A percentile compares a stretch with the other conserved stretches of the same genome.
phyloP scores from a whole-genome alignment of 2,113 vertebrate species.

The Pollachius pollachius region DNA sequence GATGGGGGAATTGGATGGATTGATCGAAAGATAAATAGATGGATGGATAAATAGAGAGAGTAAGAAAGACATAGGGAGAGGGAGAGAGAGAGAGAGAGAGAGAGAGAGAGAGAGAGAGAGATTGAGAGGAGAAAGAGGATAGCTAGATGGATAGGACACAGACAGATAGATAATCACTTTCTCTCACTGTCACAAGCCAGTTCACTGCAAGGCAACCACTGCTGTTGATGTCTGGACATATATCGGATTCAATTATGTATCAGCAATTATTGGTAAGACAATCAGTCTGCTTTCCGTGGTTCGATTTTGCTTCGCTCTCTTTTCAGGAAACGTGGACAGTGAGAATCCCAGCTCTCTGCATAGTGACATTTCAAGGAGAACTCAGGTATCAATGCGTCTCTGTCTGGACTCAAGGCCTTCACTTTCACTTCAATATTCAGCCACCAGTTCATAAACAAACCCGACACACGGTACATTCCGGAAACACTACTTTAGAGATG shows the following conservation, averaged over 20 bases:
- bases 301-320: conserved; percentile 53
- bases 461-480: conserved; percentile 19
- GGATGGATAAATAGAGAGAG: no score
- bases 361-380: conserved; percentile 59
- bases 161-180: neutral
- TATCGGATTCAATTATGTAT: conserved; percentile 55
- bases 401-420: conserved; percentile 47
- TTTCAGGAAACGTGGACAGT: conserved; percentile 55
- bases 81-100: no score
- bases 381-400: conserved; percentile 40
- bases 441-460: conserved; percentile 47
- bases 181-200: conserved; percentile 8
- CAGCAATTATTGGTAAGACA: conserved; percentile 68
- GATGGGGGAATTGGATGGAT: no score
- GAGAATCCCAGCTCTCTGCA: conserved; percentile 54
- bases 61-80: no score
- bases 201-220: conserved; percentile 20
- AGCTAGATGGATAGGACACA: no score
- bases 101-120: no score
- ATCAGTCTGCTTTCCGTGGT: conserved; percentile 54
- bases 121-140: no score
- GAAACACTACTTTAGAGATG: neutral
- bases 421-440: conserved; percentile 68
- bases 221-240: conserved; percentile 49
- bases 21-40: no score